Evolutionary conservation across 2,888 invertebrate genomes (phyloP).

Genomic region (Drosophila hawaiiensis): DNA sequence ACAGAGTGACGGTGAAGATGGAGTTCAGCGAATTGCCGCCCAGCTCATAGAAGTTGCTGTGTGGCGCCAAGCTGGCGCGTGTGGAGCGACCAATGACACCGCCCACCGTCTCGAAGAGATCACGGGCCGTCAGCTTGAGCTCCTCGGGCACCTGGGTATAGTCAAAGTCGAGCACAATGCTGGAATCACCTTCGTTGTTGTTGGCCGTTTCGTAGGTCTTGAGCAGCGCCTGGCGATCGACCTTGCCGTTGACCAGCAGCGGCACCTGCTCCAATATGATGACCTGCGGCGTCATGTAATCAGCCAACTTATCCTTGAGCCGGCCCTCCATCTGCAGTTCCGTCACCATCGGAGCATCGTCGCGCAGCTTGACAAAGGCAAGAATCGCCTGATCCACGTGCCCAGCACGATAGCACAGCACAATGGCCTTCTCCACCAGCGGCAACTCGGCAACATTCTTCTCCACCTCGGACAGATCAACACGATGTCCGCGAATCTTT

Average conservation of each 20-base stretch:
- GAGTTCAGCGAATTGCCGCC: constrained; percentile 96
- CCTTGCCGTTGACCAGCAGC: constrained; percentile 93
- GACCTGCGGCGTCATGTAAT: constrained; percentile 93
- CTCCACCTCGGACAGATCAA: constrained; percentile 94
- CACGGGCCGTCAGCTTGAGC: constrained; percentile 88
- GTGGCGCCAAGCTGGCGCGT: constrained; percentile 87
- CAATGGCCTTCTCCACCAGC: constrained; percentile 91
- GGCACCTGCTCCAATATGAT: constrained; percentile 91
- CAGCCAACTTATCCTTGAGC: constrained; percentile 88
- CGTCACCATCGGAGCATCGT: constrained; percentile 85
- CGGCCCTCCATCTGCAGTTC: constrained; percentile 89
- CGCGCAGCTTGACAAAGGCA: constrained; percentile 88
- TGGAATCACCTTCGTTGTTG: constrained; percentile 86
- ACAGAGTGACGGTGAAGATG: constrained; percentile 91
- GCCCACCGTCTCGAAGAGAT: constrained; percentile 91
- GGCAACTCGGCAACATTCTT: constrained; percentile 88
- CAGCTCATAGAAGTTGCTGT: constrained; percentile 92
- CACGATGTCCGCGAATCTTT: constrained; percentile 94
- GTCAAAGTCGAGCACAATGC: constrained; percentile 88
- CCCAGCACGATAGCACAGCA: constrained; percentile 92
- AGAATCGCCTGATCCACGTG: constrained; percentile 90
- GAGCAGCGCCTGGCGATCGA: constrained; percentile 91
- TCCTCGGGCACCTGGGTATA: constrained; percentile 88
- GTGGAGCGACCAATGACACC: constrained; percentile 89
- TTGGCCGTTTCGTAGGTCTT: constrained; percentile 91